Base-by-base conservation (phyloP, 2,113 vertebrate genomes). In the Forbesichthys papilliferus region DNA sequence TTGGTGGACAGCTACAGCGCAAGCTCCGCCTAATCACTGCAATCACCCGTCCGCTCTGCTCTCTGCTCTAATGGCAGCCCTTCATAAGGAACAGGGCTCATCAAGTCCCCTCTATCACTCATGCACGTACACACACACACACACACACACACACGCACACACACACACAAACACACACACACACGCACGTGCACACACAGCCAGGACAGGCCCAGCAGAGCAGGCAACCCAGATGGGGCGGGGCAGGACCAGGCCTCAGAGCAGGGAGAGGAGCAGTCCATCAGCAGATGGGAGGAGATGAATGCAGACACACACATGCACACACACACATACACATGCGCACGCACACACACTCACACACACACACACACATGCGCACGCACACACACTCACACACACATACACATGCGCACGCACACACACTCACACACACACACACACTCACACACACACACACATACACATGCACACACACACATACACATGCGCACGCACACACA, bases 21-120 rank as follows among this genome's bases (percentile, higher is more conserved):
- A 87, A 86, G 83, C 83, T 69, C 75, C 78, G 79, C 86, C 82
- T 87, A 91, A 91, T 92, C 87, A 87, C 84, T 79, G 89, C 91
- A 92, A 92, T 91, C 91, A 91, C 87, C 81, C 78, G 79, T 84
- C 89, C 89, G 80, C 84, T 85, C 80, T 82, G 84, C 87, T 80
- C 89, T 76, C 75, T 72, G 75, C 84, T 74, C 88, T 92, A 92
- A 93, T 92, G 90, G 89, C 84, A 87, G 87, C 78, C 90, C 92
- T 93, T 92, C 89, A 90, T 91, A 86, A 92, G 74, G 79, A 88
- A 80, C 79, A 61, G 53, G 75, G 80, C 89, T 92, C 90, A 92
- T 92, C 91, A 91, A 85, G 86, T 63, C 81, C 72, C 64, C 61
- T 54, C 65, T 36, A 65, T 63, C 59, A 63, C 52, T 54, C 53